Conservation (phyloP, 2,888 invertebrate species). For the Meiosimyza platycephala region DNA sequence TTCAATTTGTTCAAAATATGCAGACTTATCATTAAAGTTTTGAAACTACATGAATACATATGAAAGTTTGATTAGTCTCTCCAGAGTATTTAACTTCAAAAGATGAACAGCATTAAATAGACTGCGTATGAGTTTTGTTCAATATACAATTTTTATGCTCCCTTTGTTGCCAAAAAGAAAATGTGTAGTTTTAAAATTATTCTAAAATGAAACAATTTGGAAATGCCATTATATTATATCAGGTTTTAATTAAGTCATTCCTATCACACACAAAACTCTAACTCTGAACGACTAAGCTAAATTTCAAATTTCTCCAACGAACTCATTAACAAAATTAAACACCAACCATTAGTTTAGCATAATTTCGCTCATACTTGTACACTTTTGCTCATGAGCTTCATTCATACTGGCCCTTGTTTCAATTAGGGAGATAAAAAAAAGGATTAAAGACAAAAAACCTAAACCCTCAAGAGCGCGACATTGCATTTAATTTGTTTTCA, state of each 20-base stretch:
- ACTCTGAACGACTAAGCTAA: too few species aligned
- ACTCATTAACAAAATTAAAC: conserved; percentile 22
- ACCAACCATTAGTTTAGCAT: conserved; percentile 12
- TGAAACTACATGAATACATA: not conserved
- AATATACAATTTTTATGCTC: too few species aligned
- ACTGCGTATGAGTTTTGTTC: too few species aligned
- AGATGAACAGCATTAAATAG: not conserved
- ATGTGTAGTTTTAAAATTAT: too few species aligned
- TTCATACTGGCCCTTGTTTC: not conserved
- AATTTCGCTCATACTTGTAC: not conserved
- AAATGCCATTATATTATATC: too few species aligned
- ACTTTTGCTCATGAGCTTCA: not conserved
- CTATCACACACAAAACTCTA: too few species aligned
- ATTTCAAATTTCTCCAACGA: not conserved
- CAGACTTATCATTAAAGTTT: too few species aligned
- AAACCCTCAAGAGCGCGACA: not conserved
- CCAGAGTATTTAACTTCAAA: not conserved
- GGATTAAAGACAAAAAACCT: not conserved
- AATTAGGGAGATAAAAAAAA: conserved; percentile 13
- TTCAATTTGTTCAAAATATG: too few species aligned
- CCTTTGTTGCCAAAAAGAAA: too few species aligned
- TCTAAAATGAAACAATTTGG: too few species aligned
- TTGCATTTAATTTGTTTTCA: conserved; percentile 13
- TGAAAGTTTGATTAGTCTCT: not conserved
- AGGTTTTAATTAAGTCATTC: too few species aligned